A percentile compares a stretch with the other conserved stretches of the same genome.
Conservation (phyloP, 2,797 vertebrate genomes). For the Decapterus maruadsi region DNA sequence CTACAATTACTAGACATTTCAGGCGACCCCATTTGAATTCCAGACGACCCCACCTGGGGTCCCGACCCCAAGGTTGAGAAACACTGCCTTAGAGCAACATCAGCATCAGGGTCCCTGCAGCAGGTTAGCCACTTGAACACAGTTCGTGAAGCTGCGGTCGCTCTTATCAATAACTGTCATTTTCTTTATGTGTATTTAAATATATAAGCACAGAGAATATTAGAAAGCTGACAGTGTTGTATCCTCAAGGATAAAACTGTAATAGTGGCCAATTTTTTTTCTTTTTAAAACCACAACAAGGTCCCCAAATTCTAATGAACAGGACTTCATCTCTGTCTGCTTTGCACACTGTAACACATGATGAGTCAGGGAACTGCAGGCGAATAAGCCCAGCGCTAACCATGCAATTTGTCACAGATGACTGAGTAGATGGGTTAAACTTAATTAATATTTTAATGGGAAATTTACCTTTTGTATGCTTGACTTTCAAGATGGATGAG, state of each 20-base stretch:
- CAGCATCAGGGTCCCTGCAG: no score
- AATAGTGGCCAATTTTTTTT: constrained; percentile 2
- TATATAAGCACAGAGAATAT: neutral
- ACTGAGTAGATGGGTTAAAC: constrained; percentile 69
- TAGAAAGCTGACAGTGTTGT: constrained; percentile 16
- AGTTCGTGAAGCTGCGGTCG: neutral
- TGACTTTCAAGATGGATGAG: constrained; percentile 64
- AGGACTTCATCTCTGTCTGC: constrained; percentile 28
- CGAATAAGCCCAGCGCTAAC: constrained; percentile 42
- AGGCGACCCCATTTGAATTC: no score
- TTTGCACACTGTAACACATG: constrained; percentile 37
- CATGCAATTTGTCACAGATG: constrained; percentile 70
- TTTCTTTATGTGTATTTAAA: constrained; percentile 18
- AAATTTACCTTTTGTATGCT: constrained; percentile 61
- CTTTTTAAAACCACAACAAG: neutral
- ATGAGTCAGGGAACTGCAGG: constrained; percentile 55
- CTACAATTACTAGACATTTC: no score
- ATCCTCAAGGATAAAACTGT: constrained; percentile 10
- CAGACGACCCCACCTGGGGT: no score
- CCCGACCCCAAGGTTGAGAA: no score
- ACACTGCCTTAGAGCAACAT: no score
- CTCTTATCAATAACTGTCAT: neutral
- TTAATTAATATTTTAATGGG: constrained; percentile 75
- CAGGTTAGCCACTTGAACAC: neutral
- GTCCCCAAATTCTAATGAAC: constrained; percentile 27